These are phyloP conservation scores for Petrolisthes cinctipes DNA, from an alignment of 2,888 invertebrate genomes.

Conservation along the genomic window DNA sequence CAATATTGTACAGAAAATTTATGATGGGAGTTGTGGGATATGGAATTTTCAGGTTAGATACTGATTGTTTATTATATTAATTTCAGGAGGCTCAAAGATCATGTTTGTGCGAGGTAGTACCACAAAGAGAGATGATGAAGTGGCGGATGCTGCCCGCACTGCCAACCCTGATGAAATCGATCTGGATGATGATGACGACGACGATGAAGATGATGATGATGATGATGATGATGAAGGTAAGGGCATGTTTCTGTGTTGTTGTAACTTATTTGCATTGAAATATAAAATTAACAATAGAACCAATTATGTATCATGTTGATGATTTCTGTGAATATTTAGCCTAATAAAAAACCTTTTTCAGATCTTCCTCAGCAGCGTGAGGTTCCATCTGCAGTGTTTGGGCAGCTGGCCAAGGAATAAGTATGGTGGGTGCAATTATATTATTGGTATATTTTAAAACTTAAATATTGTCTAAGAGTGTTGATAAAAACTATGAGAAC, in stretches of 20 bases:
- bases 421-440: background rate
- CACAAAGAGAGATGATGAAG: conserved; percentile 78
- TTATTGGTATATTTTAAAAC: background rate
- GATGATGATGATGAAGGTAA: conserved; percentile 66
- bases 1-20: too few species aligned
- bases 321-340: too few species aligned
- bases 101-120: conserved; percentile 78
- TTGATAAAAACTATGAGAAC: too few species aligned
- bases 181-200: conserved; percentile 81
- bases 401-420: conserved; percentile 52
- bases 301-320: background rate
- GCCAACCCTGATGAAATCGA: conserved; percentile 90
- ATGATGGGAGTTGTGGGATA: too few species aligned
- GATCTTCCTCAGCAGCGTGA: conserved; percentile 54
- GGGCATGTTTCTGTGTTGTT: background rate
- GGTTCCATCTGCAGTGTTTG: conserved; percentile 59
- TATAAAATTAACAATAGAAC: background rate
- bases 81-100: conserved; percentile 62
- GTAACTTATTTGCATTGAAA: background rate
- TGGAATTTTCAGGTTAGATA: too few species aligned
- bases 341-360: conserved; percentile 7
- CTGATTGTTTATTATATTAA: too few species aligned
- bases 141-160: conserved; percentile 75
- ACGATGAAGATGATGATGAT: conserved; percentile 74
- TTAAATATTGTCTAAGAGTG: background rate